phyloP scores from a whole-genome alignment of 2,113 vertebrate genomes.

The Amphilophus citrinellus region DNA sequence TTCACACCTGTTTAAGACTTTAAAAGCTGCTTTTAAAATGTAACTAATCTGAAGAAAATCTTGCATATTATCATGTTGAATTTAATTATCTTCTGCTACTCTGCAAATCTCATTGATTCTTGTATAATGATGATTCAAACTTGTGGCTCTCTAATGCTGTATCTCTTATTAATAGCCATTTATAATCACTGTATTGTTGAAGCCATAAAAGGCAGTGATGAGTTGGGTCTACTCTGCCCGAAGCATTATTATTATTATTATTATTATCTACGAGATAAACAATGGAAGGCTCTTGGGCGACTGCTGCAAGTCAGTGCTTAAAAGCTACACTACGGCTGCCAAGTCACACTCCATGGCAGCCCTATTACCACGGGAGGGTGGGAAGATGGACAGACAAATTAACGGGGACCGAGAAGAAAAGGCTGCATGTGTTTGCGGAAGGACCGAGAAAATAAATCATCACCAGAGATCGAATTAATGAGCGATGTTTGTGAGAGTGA shows the following conservation, averaged over 20 bases:
- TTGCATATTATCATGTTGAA: background rate
- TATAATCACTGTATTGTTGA: conserved; percentile 44
- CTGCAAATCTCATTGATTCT: conserved; percentile 30
- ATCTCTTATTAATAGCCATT: conserved; percentile 47
- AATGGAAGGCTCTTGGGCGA: conserved; percentile 16
- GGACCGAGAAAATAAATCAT: conserved; percentile 32
- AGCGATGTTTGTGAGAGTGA: conserved; percentile 34
- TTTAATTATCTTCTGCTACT: conserved; percentile 4
- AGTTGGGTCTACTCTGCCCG: conserved; percentile 27
- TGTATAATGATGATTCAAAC: conserved; percentile 8
- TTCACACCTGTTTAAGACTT: background rate
- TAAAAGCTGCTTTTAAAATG: background rate
- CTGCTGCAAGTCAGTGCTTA: conserved; percentile 18
- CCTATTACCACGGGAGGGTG: conserved; percentile 15
- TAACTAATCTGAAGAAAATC: background rate
- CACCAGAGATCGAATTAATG: conserved; percentile 46
- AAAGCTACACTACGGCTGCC: conserved; percentile 5
- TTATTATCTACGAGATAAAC: conserved; percentile 65
- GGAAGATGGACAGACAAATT: conserved; percentile 9
- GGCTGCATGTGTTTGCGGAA: background rate
- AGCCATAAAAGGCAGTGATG: conserved; percentile 42
- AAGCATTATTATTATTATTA: conserved; percentile 54
- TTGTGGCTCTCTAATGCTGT: conserved; percentile 21
- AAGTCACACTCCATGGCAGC: conserved; percentile 9
- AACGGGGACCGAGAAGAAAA: conserved; percentile 8